Base-by-base conservation (phyloP, 37 sponge, comb jelly and placozoan species). In the Chondrilla cf. caribensis region DNA sequence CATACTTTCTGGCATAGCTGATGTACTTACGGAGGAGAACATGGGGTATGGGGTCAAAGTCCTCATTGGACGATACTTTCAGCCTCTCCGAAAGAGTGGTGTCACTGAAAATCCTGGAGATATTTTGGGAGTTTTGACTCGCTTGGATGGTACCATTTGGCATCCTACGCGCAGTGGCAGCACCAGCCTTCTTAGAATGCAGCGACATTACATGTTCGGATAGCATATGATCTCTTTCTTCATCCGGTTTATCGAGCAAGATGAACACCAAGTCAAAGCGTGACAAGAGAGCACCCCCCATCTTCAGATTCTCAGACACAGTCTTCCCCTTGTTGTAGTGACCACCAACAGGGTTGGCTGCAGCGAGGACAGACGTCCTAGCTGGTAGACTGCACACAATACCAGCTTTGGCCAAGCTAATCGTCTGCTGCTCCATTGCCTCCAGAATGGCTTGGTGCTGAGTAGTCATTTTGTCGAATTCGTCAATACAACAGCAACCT, bases 401-500 rank as follows among this genome's bases (percentile, higher is more conserved):
- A 2, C 96, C 99, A 0, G 96, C 94, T 82, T 98, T 98, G 32
- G 96, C 94, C 25, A 98, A 81, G 65, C 95, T 94, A 40, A 98
- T 91, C 59, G 88, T 90, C 85, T 98, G 99, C 84, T 96, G 99
- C 78, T 98, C 99, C 99, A 98, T 98, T 19, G 99, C 99, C 73
- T 98, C 99, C 71, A 98, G 62, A 36, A 98, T 90, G n/a, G 96
- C 96, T 43, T 92, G 95, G 76, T 98, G 99, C 65, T 98, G 99
- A 43, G 54, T 73, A 18, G 89, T 89, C 99, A 98, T 96, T 88
- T 98, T 98, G 51, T 98, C 99, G 87, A 98, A 98, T 81, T 98
- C 99, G 83, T 98, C 99, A 89, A 98, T 98, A 84, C 99, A 98
- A 43, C 99, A 98, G 51, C 97, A 97, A 0, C 97, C 98, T 82